phyloP scores from a whole-genome alignment of 2,113 vertebrate genomes.

The Chaetodon auriga region DNA sequence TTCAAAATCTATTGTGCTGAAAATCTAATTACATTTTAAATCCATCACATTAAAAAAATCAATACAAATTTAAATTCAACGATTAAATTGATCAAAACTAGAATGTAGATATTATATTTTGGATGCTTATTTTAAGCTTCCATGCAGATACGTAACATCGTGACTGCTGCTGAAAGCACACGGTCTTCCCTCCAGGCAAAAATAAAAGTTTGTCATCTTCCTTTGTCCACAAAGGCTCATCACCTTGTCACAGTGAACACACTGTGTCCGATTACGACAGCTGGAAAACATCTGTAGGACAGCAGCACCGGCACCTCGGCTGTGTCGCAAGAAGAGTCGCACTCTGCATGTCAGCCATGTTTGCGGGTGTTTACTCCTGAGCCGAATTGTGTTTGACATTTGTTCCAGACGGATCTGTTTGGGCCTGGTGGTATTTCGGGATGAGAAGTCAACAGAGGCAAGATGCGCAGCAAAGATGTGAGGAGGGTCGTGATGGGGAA shows the following conservation, averaged over 20 bases:
- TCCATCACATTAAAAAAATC: too few relatives aligned
- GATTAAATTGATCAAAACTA: too few relatives aligned
- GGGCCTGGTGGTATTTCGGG: slow-evolving; percentile 73
- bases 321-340: not conserved
- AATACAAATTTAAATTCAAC: not conserved
- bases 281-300: slow-evolving; percentile 25
- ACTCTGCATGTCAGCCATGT: slow-evolving; percentile 63
- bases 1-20: not conserved
- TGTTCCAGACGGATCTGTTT: slow-evolving; percentile 72
- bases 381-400: slow-evolving; percentile 73
- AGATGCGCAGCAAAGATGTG: slow-evolving; percentile 56
- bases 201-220: slow-evolving; percentile 18
- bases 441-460: slow-evolving; percentile 67
- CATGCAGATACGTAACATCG: too few relatives aligned
- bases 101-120: too few relatives aligned
- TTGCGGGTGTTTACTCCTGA: slow-evolving; percentile 63
- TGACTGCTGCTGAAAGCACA: not conserved
- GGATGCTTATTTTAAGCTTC: too few relatives aligned
- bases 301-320: not conserved
- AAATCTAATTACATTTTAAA: too few relatives aligned
- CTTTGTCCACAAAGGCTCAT: slow-evolving; percentile 22
- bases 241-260: not conserved
- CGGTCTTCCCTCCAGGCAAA: not conserved
- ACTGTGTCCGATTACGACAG: slow-evolving; percentile 3
- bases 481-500: slow-evolving; percentile 68